These are phyloP conservation scores for Alces alces DNA, from an alignment of 2,113 vertebrate species.

Conservation along the genomic window DNA sequence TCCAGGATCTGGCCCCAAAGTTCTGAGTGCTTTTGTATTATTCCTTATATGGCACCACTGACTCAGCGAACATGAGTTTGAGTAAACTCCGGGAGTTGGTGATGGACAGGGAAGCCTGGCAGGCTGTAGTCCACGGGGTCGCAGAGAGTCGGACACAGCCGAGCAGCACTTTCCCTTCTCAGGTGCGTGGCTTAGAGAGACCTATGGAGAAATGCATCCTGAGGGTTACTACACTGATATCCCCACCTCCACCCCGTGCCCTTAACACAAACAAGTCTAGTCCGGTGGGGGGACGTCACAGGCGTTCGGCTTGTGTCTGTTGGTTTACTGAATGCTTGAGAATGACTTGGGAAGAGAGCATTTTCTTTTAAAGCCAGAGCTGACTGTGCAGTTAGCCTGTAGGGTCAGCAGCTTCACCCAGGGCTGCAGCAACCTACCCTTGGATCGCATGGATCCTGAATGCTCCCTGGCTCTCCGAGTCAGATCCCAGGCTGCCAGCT, in stretches of 20 bases:
- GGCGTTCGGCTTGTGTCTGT: not conserved
- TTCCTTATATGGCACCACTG: not conserved
- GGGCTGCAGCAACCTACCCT: not conserved
- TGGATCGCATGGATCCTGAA: not conserved
- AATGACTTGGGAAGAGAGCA: not conserved
- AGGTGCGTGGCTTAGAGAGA: not conserved
- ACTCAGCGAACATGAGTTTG: not conserved
- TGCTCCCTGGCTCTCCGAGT: not conserved
- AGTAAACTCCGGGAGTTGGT: not conserved
- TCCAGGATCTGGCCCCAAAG: not conserved
- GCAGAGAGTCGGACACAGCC: not conserved
- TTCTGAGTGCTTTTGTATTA: not conserved
- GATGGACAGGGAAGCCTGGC: not conserved
- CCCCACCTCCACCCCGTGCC: not conserved
- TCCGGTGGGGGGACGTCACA: not conserved
- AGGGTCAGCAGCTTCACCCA: not conserved
- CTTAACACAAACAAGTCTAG: not conserved
- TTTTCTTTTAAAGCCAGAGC: not conserved
- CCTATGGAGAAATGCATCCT: not conserved
- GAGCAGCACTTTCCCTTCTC: not conserved
- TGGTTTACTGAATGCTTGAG: not conserved
- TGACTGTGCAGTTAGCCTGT: not conserved
- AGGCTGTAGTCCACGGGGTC: not conserved
- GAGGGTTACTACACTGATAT: not conserved
- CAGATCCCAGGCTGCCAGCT: not conserved